Evolutionary conservation across 2,888 invertebrate genomes (phyloP), one percentile per base, ranked within the genome.

Genomic region (Lampropteryx suffumata): DNA sequence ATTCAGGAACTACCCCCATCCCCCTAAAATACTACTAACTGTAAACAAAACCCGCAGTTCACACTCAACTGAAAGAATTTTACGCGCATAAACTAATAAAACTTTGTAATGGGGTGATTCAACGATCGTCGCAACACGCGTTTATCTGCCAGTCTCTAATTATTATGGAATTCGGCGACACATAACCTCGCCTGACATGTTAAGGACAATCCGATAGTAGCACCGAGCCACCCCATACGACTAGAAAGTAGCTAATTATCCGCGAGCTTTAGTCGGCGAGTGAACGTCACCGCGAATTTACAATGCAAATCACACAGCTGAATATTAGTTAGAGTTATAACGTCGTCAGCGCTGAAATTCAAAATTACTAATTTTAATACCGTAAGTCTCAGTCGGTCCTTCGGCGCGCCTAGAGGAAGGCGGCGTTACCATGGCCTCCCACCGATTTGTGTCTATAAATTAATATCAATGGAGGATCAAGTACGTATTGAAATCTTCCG

Each of bases 171-270:
- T 55, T 50, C 41, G 35, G 54, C 57, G 52, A 65, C 66, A 62
- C 57, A 54, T 60, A 56, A 59, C 57, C 75, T 71, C 71, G 72
- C 73, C 63, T 78, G 73, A 73, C 68, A 68, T 76, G 73, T 77
- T 76, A 71, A 79, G 77, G 78, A 79, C 81, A 76, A 79, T 77
- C 76, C 79, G 61, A 70, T 67, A 73, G 69, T 65, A 70, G 63
- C 67, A 64, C 69, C 24, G 59, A 67, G 63, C 71, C 60, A 74
- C 79, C 79, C 82, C 71, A 64, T 70, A 69, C 79, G 88, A 87
- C 89, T 90, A 87, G 84, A 82, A 89, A 90, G 81, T 85, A 81
- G 87, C 87, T 89, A 89, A 89, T 90, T 90, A 90, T 83, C 79
- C 80, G 55, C 82, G 80, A 87, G 88, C 90, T 89, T 90, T 82